Evolutionary conservation across 2,797 vertebrate species (phyloP), one percentile per base, ranked within the genome.

Genomic region (Lutjanus campechanus): DNA sequence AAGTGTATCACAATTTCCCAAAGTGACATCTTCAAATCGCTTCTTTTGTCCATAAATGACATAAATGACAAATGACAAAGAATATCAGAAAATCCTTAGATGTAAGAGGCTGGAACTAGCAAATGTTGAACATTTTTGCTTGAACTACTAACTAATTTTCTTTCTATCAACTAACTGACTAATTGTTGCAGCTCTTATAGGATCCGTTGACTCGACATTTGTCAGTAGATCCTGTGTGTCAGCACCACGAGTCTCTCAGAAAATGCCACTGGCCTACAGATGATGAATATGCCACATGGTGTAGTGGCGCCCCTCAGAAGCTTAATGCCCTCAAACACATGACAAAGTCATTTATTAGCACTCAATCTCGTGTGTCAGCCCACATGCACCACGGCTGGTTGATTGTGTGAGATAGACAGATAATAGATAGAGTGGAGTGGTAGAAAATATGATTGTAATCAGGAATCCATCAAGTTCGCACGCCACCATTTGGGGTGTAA

Each of bases 231-330:
- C 29, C 29, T 36, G 29, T 36, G 29, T 36, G 29, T 36, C 29
- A 36, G 29, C 29, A 36, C 4, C 29, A 36, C 29, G 29, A 15
- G 12, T 65, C n/a, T 67, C 67, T 64, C 7, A n/a, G 16, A 13
- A 81, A 62, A 75, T 74, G 46, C 19, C 55, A 50, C 55, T 7
- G 7, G 12, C 11, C 36, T n/a, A 7, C 60, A 36, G n/a, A 36
- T 67, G 25, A 76, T 79, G 9, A 69, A 71, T 78, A 61, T 74
- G 44, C 49, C 40, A n/a, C 53, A 43, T 8, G 12, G 19, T 46
- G n/a, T 46, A 60, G 63, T 40, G 15, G 22, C n/a, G 46, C 65
- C 65, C 62, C 65, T 74, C 59, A 71, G 65, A 49, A 10, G 56
- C 61, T 50, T 16, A 25, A 73, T 59, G 41, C 65, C 49, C 44